Evolutionary conservation across 2,888 invertebrate genomes (phyloP), one percentile per base, ranked within the genome.

Genomic region (Nycteola revayana): DNA sequence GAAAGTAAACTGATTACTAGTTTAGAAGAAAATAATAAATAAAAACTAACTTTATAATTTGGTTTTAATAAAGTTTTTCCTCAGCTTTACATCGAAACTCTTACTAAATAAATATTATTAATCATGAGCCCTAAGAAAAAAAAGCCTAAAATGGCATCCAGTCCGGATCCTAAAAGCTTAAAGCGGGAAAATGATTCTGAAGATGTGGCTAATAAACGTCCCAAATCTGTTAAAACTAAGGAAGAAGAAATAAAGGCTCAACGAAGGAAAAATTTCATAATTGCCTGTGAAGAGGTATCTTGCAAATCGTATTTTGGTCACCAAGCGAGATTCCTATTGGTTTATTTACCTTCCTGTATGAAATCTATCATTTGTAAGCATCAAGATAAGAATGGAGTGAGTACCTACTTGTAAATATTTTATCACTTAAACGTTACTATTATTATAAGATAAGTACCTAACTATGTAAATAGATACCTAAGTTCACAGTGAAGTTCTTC

Each of bases 251-350:
- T 71, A 7, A 60, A 67, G 26, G 55, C 65, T 9, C 21, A 21
- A 7, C 7, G 21, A 21, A 3, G 21, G 7, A 21, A 21, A 7
- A 85, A 84, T 44, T 86, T 86, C 41, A 60, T 85, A 0, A 69
- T 63, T 39, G 84, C 85, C 4, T 86, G 86, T 51, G 70, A 77
- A 53, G 58, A 68, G 49, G 80, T 84, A 1, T 85, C 86, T 0
- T 70, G 60, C 35, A 66, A 66, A 27, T 70, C 73, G 0, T 85
- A 79, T 41, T 71, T 62, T 26, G 65, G 86, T 44, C 60, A 71
- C 18, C 44, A 51, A n/a, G 52, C 67, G 10, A 61, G 85, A 26
- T 61, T 84, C 5, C 66, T 77, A 20, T 40, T 84, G 10, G 20
- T 71, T 10, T 71, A 72, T 55, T 51, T 75, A 21, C 85, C 87